Evolutionary conservation across 2,797 vertebrate genomes (phyloP).

Genomic region (Artibeus lituratus): DNA sequence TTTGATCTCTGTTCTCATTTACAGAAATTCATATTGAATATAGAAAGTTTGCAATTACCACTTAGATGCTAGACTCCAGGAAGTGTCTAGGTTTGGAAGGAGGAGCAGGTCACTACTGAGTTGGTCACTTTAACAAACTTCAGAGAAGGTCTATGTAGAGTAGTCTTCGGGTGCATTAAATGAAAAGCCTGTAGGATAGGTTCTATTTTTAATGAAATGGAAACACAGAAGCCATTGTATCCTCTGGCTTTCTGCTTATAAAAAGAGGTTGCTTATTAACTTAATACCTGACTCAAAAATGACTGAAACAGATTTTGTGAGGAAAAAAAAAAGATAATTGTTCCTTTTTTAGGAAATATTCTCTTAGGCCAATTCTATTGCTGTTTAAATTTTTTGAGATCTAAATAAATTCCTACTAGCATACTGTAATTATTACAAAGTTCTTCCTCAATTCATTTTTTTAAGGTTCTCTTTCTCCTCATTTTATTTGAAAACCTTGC

Average conservation of each 20-base stretch:
- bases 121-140: neutral
- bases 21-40: neutral
- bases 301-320: neutral
- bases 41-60: neutral
- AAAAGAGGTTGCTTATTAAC: slow-evolving; percentile 22
- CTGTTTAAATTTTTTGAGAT: slow-evolving; percentile 10
- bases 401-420: neutral
- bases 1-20: neutral
- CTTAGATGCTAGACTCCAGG: neutral
- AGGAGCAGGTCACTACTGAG: neutral
- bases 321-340: neutral
- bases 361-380: neutral
- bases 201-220: slow-evolving; percentile 15
- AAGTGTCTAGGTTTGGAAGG: neutral
- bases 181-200: neutral
- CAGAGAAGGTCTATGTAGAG: neutral
- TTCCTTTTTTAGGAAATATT: slow-evolving; percentile 20
- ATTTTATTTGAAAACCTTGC: slow-evolving; percentile 81
- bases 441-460: slow-evolving; percentile 45
- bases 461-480: slow-evolving; percentile 87
- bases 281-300: slow-evolving; percentile 8
- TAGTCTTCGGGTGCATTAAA: neutral
- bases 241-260: neutral
- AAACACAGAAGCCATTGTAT: neutral
- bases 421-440: neutral